Evolutionary conservation across 2,888 invertebrate species (phyloP).

Genomic region (Sphaerophoria rueppellii): DNA sequence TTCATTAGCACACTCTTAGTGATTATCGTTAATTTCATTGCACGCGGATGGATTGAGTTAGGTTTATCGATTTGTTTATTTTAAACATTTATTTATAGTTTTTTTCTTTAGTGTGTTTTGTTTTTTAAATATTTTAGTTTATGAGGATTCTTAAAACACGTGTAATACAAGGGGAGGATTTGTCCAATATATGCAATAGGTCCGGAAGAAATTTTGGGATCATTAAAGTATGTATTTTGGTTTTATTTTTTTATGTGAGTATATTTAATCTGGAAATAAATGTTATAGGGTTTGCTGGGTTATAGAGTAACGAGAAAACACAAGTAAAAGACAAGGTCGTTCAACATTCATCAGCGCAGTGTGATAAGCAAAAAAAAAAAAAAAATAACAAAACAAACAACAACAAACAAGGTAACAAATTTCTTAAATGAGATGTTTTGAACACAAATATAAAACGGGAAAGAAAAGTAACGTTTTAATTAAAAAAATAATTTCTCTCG

Average conservation of each 20-base stretch:
- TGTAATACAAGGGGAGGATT: neutral
- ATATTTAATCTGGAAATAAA: constrained; percentile 67
- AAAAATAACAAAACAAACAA: neutral
- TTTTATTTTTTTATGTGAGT: constrained; percentile 1
- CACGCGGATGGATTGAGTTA: constrained; percentile 57
- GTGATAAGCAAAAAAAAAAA: constrained; percentile 21
- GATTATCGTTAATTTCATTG: constrained; percentile 76
- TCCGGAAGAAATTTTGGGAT: neutral
- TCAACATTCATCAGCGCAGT: constrained; percentile 68
- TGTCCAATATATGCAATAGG: neutral
- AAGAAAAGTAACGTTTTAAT: too few relatives aligned
- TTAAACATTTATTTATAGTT: constrained; percentile 35
- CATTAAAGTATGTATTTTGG: neutral
- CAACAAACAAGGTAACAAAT: too few relatives aligned
- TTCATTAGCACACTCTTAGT: constrained; percentile 79
- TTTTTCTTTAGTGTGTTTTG: constrained; percentile 20
- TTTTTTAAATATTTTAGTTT: constrained; percentile 16
- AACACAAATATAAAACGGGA: too few relatives aligned
- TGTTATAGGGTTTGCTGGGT: constrained; percentile 45
- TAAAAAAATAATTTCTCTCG: too few relatives aligned
- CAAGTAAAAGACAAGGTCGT: constrained; percentile 55
- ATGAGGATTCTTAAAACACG: neutral
- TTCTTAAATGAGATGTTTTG: too few relatives aligned
- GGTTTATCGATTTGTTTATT: constrained; percentile 25
- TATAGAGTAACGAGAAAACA: constrained; percentile 14